These are phyloP conservation scores for Dermatemys mawii DNA, from an alignment of 2,113 vertebrate genomes.

Conservation along the genomic window DNA sequence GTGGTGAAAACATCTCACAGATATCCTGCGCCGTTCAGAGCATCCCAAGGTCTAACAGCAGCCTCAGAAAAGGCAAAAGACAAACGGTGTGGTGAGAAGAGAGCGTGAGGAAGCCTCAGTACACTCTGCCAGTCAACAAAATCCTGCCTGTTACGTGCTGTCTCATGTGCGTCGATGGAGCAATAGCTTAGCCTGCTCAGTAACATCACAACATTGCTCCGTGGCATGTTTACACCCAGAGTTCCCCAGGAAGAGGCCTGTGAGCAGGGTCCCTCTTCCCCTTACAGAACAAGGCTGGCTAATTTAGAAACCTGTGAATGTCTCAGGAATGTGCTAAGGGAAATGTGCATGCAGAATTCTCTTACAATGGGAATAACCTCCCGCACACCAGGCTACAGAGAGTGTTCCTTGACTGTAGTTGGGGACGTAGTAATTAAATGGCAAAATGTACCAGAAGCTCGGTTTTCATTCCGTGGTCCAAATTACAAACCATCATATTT, in stretches of 20 bases:
- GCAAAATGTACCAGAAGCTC: conserved; percentile 87
- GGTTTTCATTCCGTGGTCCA: conserved; percentile 89
- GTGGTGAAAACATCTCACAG: fast-evolving
- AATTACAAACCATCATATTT: conserved; percentile 93
- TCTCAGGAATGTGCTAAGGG: conserved; percentile 11
- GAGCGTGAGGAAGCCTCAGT: background rate
- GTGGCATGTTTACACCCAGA: fast-evolving
- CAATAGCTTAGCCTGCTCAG: fast-evolving
- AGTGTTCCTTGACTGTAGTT: conserved; percentile 80
- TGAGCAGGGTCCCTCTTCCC: background rate
- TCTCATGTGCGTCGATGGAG: fast-evolving
- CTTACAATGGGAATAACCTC: conserved; percentile 78
- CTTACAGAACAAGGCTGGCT: fast-evolving
- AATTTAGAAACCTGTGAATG: fast-evolving
- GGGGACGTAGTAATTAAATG: conserved; percentile 84
- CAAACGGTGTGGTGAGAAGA: background rate
- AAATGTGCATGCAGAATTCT: background rate
- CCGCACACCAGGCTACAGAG: conserved; percentile 68
- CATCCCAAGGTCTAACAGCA: background rate
- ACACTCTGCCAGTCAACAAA: background rate
- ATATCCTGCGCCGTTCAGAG: background rate
- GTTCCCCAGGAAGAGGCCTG: background rate
- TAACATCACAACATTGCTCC: fast-evolving
- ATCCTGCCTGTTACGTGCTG: fast-evolving
- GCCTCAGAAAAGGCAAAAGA: fast-evolving